phyloP scores from a whole-genome alignment of 2,888 invertebrate genomes.

The Xanthia icteritia region DNA sequence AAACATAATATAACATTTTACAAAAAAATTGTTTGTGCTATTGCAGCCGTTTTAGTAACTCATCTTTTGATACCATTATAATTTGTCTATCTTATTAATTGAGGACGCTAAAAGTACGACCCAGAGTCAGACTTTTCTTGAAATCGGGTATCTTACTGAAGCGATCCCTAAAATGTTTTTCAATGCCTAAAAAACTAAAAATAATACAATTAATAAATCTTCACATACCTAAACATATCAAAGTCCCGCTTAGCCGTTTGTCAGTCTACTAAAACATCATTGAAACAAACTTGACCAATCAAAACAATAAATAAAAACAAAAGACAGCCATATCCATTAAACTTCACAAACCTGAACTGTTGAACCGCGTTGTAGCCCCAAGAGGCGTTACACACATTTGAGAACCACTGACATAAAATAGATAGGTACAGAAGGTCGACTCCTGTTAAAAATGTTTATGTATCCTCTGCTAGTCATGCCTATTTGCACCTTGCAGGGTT shows the following conservation, averaged over 20 bases:
- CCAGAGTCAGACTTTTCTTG: too few species aligned
- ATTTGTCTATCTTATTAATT: too few species aligned
- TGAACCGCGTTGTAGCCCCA: slow-evolving; percentile 18
- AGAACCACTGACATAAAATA: slow-evolving; percentile 11
- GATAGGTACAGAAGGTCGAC: neutral
- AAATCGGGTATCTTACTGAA: too few species aligned
- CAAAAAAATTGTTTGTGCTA: too few species aligned
- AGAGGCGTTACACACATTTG: slow-evolving; percentile 37
- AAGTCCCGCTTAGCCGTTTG: neutral
- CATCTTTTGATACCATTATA: too few species aligned
- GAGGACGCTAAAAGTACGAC: too few species aligned
- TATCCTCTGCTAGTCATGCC: too few species aligned
- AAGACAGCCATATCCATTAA: slow-evolving; percentile 2
- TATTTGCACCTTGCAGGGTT: too few species aligned
- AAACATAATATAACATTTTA: too few species aligned
- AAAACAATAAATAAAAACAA: slow-evolving; percentile 15
- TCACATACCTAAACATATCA: neutral
- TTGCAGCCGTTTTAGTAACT: too few species aligned
- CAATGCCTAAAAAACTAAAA: too few species aligned
- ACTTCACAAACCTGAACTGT: slow-evolving; percentile 19
- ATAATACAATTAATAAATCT: neutral
- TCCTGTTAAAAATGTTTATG: neutral
- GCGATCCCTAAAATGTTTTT: too few species aligned
- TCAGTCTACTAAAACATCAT: neutral
- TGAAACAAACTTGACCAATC: slow-evolving; percentile 13